Base-by-base conservation (phyloP, 2,113 vertebrate species). In the Centrocercus urophasianus region DNA sequence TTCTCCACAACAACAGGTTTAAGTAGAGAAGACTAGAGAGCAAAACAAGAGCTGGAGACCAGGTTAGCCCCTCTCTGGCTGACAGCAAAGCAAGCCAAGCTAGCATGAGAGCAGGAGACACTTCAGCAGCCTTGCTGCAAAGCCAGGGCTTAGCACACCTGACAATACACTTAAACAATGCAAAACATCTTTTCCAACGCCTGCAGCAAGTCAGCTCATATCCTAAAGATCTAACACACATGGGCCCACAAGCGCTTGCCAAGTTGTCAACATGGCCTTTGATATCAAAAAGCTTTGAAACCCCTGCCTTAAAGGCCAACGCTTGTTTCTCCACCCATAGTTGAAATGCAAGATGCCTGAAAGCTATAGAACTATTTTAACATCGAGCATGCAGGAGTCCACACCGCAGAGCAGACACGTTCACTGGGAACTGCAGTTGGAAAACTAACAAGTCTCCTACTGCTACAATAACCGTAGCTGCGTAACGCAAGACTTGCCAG, bases 381-480 rank as follows among this genome's bases (percentile, higher is more conserved):
- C 82, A 90, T 71, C 3, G 79, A 95, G 74, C 83, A 57, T 93
- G 93, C 89, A 96, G 89, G 91, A 97, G 89, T 83, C 95, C 12
- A 63, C 75, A 80, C 56, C 1, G 3, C 95, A 65, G 94, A 95
- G 93, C 75, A 3, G 85, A 93, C 93, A 89, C 87, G 1, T 61
- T 95, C 2, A 8, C 95, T 93, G 85, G 94, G 95, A 95, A 93
- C 88, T 89, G 95, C 94, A 69, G 89, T 64, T 96, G 93, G 95
- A 95, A 95, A 95, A 95, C 96, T 96, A 97, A 95, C 94, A 97
- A 91, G 83, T 88, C 95, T 94, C 95, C 95, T 89, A 95, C 93
- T 96, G 94, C 93, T 97, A 95, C 79, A 97, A 97, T 57, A 97
- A 95, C 94, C 93, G 3, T 72, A 67, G 85, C 93, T 91, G 80